Evolutionary conservation across 2,113 vertebrate species (phyloP), one percentile per base, ranked within the genome.

Genomic region (Gobius niger): DNA sequence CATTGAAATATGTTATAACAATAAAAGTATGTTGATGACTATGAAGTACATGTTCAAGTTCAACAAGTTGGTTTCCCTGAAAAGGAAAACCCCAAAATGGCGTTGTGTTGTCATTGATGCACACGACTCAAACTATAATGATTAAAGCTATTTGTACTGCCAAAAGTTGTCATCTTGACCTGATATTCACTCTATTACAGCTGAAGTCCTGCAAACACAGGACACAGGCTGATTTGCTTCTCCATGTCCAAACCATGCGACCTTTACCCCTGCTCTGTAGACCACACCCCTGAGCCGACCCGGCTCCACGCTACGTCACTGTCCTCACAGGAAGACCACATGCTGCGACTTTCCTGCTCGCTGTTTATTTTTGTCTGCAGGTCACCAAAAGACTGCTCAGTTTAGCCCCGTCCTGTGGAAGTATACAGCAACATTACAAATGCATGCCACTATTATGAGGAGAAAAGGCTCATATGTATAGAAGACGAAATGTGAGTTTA

Each of bases 321-420:
- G 56, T 0, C 7, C 34, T 59, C 34, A 42, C 13, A 42, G 57
- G 57, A 15, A 42, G 34, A 41, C 40, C 13, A 41, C 34, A 60
- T 14, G 40, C 24, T 15, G 34, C 34, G 6, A 14, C 56, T 59
- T 59, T 24, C 24, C 56, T 7, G 57, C 13, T 60, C 34, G 14
- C 15, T 44, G 57, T 60, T 42, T 60, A 41, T 41, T 60, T 60
- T 60, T 41, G 13, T 60, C 57, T 8, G 34, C 42, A 60, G 57
- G 57, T 41, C 57, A 60, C 57, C 57, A 60, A 60, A 60, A 60
- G 40, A n/a, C 57, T 41, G 40, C 57, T 60, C 41, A 16, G n/a
- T 60, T 60, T 60, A 60, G 5, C 24, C 24, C 40, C n/a, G 40
- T 40, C 42, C 40, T 44, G 57, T 60, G 14, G 13, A 9, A 3